Percentiles rank a stretch among this genome's conserved stretches.
These are phyloP conservation scores for Cathartes aura DNA, from an alignment of 2,113 vertebrate species.

Conservation along the genomic window DNA sequence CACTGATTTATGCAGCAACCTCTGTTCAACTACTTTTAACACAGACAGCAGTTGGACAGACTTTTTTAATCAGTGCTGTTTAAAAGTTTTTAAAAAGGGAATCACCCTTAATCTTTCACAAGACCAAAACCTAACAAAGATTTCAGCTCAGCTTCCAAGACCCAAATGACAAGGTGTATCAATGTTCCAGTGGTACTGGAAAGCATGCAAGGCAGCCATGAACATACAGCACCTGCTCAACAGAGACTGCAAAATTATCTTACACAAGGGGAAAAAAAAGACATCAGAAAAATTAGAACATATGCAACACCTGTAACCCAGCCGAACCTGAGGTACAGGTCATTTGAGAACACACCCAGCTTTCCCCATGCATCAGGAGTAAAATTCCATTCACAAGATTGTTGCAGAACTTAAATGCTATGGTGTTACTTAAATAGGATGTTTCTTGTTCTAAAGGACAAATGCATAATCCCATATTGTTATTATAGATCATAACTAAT, in stretches of 20 bases:
- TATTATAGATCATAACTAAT: background rate
- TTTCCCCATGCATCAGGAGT: background rate
- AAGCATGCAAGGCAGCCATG: background rate
- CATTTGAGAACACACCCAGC: background rate
- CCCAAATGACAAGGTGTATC: background rate
- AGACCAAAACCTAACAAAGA: background rate
- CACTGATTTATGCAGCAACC: background rate
- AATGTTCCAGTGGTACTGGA: background rate
- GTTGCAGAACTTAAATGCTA: background rate
- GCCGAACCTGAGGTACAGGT: background rate
- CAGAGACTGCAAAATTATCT: background rate
- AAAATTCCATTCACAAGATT: background rate
- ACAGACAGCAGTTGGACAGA: background rate
- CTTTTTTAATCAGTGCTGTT: background rate
- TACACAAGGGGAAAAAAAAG: background rate
- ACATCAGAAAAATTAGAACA: background rate
- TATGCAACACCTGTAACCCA: background rate
- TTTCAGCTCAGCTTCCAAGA: background rate
- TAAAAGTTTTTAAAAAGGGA: background rate
- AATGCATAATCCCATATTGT: background rate
- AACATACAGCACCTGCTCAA: background rate
- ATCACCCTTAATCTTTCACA: background rate
- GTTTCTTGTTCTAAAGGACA: background rate
- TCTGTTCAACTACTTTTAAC: background rate
- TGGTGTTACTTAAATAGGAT: background rate